Base-by-base conservation (phyloP, 2,113 vertebrate species). In the Zosterops lateralis region DNA sequence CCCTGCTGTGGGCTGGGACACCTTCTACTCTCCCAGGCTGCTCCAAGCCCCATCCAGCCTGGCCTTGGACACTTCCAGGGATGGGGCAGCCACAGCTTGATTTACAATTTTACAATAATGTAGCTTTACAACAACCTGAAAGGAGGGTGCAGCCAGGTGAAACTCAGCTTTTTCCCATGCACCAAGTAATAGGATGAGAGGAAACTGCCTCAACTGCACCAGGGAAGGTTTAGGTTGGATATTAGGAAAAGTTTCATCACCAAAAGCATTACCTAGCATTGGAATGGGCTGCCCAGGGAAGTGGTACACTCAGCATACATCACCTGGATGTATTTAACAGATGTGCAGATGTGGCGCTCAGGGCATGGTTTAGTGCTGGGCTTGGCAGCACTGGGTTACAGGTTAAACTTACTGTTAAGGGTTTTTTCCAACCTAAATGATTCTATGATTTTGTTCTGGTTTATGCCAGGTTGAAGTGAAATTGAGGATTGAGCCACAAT, bases 221-320 rank as follows among this genome's bases (percentile, higher is more conserved):
- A 31, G 8, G 13, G 19, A 6, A 51, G 36, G 6, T n/a, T 89
- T 72, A 25, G 5, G 16, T 17, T 51, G 20, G 40, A 15, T 16
- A 16, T 60, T 17, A 22, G 48, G 53, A 34, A 40, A 38, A 20
- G 18, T 24, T 17, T 45, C 19, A 54, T 31, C 3, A 11, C 17
- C 1, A 3, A 14, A 26, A 50, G 7, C 1, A 0, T 56, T 62
- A 2, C 25, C 3, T 62, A 8, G 10, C 22, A 4, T 1, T 60
- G 67, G 9, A 44, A 20, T 0, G 3, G 48, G 36, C 78, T 90
- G 44, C 50, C 28, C 44, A 17, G 67, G 58, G 53, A 9, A 45
- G 25, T 5, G 38, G 28, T 71, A 13, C 57, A n/a, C 53, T 57
- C 38, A 2, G 38, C 21, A 32, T 11, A 7, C 18, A 18, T 26